Conservation (phyloP, 2,888 invertebrate species). For the Syrista parreyssii region DNA sequence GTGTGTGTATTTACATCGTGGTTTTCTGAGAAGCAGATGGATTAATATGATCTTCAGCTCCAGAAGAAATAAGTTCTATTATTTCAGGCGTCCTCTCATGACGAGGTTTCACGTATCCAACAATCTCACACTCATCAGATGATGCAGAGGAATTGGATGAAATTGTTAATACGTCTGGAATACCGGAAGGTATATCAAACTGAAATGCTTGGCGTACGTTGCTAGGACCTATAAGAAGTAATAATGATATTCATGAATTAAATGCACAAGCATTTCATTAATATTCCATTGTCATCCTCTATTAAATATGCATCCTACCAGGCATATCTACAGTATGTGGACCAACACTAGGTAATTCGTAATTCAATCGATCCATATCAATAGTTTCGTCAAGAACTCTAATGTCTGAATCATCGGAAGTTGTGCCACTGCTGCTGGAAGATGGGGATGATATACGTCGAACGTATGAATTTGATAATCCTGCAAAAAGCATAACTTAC, state of each 20-base stretch:
- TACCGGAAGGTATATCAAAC: slow-evolving; percentile 30
- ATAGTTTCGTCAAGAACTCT: slow-evolving; percentile 47
- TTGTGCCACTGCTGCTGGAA: slow-evolving; percentile 36
- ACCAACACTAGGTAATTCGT: slow-evolving; percentile 36
- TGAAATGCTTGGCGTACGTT: slow-evolving; percentile 47
- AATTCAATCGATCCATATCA: slow-evolving; percentile 33
- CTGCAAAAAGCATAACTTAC: slow-evolving; percentile 23
- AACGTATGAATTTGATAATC: slow-evolving; percentile 46
- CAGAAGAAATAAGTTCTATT: slow-evolving; percentile 72
- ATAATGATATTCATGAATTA: slow-evolving; percentile 9
- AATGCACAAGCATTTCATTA: neutral
- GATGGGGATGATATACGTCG: slow-evolving; percentile 38
- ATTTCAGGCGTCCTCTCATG: slow-evolving; percentile 76
- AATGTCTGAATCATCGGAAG: slow-evolving; percentile 52
- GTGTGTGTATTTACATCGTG: neutral
- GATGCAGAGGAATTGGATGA: slow-evolving; percentile 63
- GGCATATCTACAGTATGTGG: slow-evolving; percentile 44
- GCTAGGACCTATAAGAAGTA: slow-evolving; percentile 45
- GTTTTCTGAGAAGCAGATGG: neutral
- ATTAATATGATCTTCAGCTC: slow-evolving; percentile 66
- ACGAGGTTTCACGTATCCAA: slow-evolving; percentile 76
- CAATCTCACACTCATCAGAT: slow-evolving; percentile 72
- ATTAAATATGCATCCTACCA: slow-evolving; percentile 32
- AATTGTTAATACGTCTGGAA: slow-evolving; percentile 50
- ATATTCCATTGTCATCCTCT: neutral